Conservation (phyloP, 2,113 vertebrate genomes). For the Antennarius striatus region DNA sequence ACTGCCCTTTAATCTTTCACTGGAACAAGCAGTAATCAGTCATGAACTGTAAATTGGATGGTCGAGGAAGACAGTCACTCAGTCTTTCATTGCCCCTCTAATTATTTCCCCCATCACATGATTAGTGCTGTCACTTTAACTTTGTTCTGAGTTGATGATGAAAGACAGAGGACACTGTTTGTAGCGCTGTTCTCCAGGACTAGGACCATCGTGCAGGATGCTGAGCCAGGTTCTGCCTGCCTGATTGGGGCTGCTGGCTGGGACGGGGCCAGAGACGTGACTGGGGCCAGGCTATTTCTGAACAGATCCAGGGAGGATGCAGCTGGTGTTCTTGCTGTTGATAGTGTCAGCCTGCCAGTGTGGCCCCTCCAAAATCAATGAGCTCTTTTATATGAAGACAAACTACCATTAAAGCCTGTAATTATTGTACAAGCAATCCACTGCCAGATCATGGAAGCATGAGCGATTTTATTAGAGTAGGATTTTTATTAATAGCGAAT, state of each 20-base stretch:
- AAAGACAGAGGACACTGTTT: slow-evolving; percentile 36
- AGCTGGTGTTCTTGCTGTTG: slow-evolving; percentile 68
- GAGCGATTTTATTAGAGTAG: too few relatives aligned
- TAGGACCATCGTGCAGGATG: slow-evolving; percentile 10
- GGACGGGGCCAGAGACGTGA: slow-evolving; percentile 34
- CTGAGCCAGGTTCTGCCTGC: background rate
- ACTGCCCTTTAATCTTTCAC: slow-evolving; percentile 30
- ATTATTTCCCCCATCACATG: slow-evolving; percentile 64
- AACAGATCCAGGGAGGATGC: slow-evolving; percentile 64
- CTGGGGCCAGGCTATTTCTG: slow-evolving; percentile 63
- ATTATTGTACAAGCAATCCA: background rate
- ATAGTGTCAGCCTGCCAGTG: slow-evolving; percentile 40
- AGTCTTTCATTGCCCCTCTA: slow-evolving; percentile 50
- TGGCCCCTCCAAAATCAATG: slow-evolving; percentile 49
- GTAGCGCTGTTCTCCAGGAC: slow-evolving; percentile 7
- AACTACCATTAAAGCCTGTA: slow-evolving; percentile 28
- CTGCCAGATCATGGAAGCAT: too few relatives aligned
- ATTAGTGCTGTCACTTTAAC: slow-evolving; percentile 74
- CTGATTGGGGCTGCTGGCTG: slow-evolving; percentile 32
- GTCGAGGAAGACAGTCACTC: slow-evolving; percentile 26
- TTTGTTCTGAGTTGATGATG: slow-evolving; percentile 48
- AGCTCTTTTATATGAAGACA: slow-evolving; percentile 55
- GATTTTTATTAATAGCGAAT: too few relatives aligned
- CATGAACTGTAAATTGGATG: slow-evolving; percentile 21
- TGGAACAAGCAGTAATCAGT: slow-evolving; percentile 24